Conservation (phyloP, 2,888 invertebrate genomes). For the Oxytorus armatus region DNA sequence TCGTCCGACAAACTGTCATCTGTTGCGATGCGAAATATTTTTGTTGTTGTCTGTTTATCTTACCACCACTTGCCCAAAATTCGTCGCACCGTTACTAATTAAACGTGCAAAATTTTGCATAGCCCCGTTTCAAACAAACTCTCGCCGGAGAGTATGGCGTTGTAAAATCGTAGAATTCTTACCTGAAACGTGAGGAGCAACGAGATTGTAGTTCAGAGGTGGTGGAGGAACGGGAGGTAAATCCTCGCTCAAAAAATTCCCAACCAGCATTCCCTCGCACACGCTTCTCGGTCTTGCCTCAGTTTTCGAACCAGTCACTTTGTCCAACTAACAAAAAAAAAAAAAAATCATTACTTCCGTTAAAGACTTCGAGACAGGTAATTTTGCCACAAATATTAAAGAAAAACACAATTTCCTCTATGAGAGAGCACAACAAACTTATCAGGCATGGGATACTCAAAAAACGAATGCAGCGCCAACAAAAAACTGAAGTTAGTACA, state of each 20-base stretch:
- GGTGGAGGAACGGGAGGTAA: slow-evolving; percentile 89
- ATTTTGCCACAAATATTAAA: slow-evolving; percentile 41
- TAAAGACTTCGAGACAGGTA: neutral
- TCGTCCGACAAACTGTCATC: slow-evolving; percentile 86
- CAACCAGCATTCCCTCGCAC: slow-evolving; percentile 81
- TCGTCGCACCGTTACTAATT: slow-evolving; percentile 15
- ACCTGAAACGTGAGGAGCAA: slow-evolving; percentile 79
- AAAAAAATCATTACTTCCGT: slow-evolving; percentile 1
- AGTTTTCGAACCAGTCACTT: slow-evolving; percentile 76
- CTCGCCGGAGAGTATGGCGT: too few relatives aligned
- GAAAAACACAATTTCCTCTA: slow-evolving; percentile 6
- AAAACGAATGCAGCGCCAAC: slow-evolving; percentile 27
- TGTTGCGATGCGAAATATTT: slow-evolving; percentile 70
- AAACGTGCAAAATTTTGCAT: slow-evolving; percentile 45
- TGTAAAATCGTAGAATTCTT: slow-evolving; percentile 40
- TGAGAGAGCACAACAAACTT: too few relatives aligned
- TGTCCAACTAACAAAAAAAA: slow-evolving; percentile 79
- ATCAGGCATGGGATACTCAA: slow-evolving; percentile 30
- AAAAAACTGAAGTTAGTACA: slow-evolving; percentile 43
- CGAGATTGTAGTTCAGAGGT: slow-evolving; percentile 86
- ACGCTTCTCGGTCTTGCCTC: slow-evolving; percentile 81
- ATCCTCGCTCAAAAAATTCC: slow-evolving; percentile 84
- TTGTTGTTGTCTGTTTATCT: slow-evolving; percentile 15
- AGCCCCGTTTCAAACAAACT: slow-evolving; percentile 7
- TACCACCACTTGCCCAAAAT: neutral